Evolutionary conservation across 2,888 invertebrate species (phyloP).

Genomic region (Diadromus collaris): DNA sequence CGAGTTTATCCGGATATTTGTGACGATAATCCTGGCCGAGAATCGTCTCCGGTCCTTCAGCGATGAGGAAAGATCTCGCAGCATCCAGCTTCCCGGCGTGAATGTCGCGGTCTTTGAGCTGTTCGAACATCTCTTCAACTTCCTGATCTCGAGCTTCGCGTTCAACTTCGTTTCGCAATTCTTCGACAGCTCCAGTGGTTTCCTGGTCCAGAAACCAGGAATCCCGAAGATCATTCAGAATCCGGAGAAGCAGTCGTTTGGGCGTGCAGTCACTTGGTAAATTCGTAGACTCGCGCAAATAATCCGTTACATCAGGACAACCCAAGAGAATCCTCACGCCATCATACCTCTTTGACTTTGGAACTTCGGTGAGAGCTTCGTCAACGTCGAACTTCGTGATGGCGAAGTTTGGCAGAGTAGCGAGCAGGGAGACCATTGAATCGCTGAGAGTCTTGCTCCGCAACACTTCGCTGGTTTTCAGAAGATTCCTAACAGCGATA

Average conservation of each 20-base stretch:
- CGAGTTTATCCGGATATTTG: neutral
- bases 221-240: neutral
- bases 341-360: slow-evolving; percentile 23
- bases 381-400: slow-evolving; percentile 28
- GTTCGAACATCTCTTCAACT: neutral
- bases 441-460: neutral
- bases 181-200: neutral
- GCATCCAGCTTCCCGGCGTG: neutral
- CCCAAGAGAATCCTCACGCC: slow-evolving; percentile 22
- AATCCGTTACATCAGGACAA: slow-evolving; percentile 16
- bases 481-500: neutral
- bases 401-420: slow-evolving; percentile 4
- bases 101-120: neutral
- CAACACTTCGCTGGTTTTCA: neutral
- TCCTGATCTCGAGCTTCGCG: neutral
- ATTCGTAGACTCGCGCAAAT: neutral
- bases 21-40: neutral
- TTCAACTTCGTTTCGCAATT: neutral
- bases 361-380: slow-evolving; percentile 33
- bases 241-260: neutral
- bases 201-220: neutral
- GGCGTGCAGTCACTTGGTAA: neutral
- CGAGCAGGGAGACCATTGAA: slow-evolving; percentile 38
- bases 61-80: neutral
- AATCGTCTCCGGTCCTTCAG: neutral